Evolutionary conservation across 2,888 invertebrate species (phyloP), one percentile per base, ranked within the genome.

Genomic region (Allygus modestus): DNA sequence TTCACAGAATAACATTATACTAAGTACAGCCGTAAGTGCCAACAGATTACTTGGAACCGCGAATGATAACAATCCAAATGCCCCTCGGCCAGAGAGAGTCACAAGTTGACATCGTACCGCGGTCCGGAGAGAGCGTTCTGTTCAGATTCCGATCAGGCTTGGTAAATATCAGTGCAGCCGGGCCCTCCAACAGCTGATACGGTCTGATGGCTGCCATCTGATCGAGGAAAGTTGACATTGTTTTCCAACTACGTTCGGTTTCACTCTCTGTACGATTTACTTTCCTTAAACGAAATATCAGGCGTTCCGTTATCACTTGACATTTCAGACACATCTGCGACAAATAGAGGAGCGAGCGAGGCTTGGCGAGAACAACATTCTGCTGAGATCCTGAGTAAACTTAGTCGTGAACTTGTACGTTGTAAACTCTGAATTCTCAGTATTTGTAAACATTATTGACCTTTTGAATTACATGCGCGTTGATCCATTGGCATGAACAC

Each of bases 161-260:
- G 37, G 41, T 41, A 71, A 71, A 71, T 71, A 71, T 71, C 71
- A 69, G 28, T 12, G 11, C 33, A 69, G 41, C 33, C 33, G 4
- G 41, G 41, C n/a, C 20, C 41, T 37, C 69, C 7, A 23, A 1
- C 71, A 33, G 41, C 71, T 71, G 71, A 65, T 65, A 33, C n/a
- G 71, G 41, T 41, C 37, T 71, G 71, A 71, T 71, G 41, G 37
- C 71, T 71, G 71, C n/a, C 71, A 71, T 9, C 37, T 71, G n/a
- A 31, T 41, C n/a, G 71, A 41, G 41, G 71, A 71, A 71, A 71
- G 71, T 71, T 28, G 75, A 43, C 75, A 77, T 77, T 77, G 75
- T 77, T 46, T 77, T 20, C 46, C 75, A 77, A 77, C 75, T 46
- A 65, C 54, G 54, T 54, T 54, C n/a, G 23, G 75, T 77, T 77